Percentiles rank a stretch among this genome's conserved stretches.
Conservation (phyloP, 2,797 vertebrate genomes). For the Lagodon rhomboides region DNA sequence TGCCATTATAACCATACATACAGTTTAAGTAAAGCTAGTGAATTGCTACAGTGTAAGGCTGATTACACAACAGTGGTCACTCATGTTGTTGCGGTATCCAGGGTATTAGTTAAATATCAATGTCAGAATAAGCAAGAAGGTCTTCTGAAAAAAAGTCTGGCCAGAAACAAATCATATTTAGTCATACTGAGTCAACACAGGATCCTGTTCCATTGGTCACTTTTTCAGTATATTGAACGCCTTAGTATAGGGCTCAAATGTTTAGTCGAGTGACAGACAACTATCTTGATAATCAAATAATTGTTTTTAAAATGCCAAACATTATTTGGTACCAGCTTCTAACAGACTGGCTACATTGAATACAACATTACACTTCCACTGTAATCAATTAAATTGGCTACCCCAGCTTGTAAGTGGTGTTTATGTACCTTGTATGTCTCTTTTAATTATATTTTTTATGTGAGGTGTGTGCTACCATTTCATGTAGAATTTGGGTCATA, state of each 20-base stretch:
- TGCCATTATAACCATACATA: conserved; percentile 58
- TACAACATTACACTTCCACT: no score
- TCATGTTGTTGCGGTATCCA: neutral
- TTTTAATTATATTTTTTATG: no score
- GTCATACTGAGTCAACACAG: neutral
- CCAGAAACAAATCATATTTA: no score
- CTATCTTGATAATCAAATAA: neutral
- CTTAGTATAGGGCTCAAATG: neutral
- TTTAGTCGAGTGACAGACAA: neutral
- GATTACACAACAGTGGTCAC: conserved; percentile 21
- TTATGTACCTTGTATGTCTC: no score
- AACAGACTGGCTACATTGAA: neutral
- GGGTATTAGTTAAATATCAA: neutral
- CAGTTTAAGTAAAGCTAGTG: neutral
- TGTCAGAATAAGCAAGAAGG: neutral
- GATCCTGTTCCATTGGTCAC: neutral
- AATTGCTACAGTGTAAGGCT: neutral
- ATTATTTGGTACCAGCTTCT: neutral
- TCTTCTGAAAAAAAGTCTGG: neutral
- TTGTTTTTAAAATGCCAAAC: neutral
- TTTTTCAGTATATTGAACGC: neutral
- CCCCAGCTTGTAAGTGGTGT: no score
- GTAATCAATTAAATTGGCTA: no score
- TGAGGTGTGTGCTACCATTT: no score
- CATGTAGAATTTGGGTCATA: no score